Percentiles rank a stretch among this genome's conserved stretches.
Conservation (phyloP, 2,113 vertebrate species). For the Apaloderma vittatum region DNA sequence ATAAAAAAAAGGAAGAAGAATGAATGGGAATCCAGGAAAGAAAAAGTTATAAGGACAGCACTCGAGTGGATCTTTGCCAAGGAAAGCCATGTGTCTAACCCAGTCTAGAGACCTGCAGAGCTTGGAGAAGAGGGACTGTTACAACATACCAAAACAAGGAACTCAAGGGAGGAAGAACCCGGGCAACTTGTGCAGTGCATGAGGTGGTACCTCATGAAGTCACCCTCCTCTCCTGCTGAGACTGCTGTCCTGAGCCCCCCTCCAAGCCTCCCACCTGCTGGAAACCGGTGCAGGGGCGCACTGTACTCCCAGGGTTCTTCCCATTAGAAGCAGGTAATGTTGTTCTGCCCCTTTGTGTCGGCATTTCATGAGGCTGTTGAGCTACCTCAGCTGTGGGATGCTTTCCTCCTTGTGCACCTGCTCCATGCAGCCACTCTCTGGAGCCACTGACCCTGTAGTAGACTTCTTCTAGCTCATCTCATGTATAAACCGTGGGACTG, state of each 20-base stretch:
- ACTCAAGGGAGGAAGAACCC: neutral
- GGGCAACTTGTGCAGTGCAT: neutral
- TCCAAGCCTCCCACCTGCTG: neutral
- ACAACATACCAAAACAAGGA: neutral
- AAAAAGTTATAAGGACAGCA: neutral
- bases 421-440: accelerated
- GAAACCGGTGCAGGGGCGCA: accelerated
- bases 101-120: neutral
- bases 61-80: neutral
- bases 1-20: neutral
- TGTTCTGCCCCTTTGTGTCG: neutral
- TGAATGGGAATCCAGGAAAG: neutral
- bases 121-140: neutral
- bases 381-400: neutral
- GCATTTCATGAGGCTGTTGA: neutral
- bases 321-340: accelerated
- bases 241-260: neutral
- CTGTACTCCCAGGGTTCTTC: neutral
- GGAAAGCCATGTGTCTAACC: neutral
- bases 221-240: neutral
- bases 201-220: neutral
- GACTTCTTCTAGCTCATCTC: neutral
- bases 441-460: neutral
- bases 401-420: neutral
- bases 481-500: neutral